phyloP scores from a whole-genome alignment of 2,797 vertebrate genomes.

The Pteropus rufus region DNA sequence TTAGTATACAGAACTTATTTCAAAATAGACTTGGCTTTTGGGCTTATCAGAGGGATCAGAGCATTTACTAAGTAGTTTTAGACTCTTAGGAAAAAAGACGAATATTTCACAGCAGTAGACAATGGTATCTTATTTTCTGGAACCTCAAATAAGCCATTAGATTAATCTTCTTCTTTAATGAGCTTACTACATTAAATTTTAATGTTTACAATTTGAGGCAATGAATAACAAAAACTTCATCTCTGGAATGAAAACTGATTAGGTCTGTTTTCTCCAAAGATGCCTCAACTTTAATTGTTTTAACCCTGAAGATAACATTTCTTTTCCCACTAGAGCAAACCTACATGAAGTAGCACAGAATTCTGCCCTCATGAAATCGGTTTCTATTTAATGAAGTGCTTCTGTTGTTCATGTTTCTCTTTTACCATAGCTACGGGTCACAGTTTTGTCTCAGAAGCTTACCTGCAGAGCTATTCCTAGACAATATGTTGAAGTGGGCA shows the following conservation, averaged over 20 bases:
- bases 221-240: background rate
- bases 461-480: background rate
- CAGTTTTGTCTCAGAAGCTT: background rate
- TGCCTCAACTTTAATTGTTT: background rate
- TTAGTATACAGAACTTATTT: background rate
- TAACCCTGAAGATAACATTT: background rate
- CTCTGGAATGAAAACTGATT: slow-evolving; percentile 19
- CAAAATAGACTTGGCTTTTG: background rate
- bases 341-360: background rate
- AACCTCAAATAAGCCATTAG: background rate
- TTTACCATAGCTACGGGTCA: background rate
- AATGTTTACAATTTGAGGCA: background rate
- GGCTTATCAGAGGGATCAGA: background rate
- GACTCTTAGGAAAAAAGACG: background rate
- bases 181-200: slow-evolving; percentile 21
- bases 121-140: background rate
- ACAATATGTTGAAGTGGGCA: background rate
- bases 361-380: background rate
- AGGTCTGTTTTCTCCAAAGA: slow-evolving; percentile 5
- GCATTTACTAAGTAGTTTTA: background rate
- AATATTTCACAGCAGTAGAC: background rate
- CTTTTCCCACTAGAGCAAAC: background rate
- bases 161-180: background rate
- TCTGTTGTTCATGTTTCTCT: background rate
- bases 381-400: background rate